Base-by-base conservation (phyloP, 2,888 invertebrate genomes). In the Cylindroiulus punctatus region DNA sequence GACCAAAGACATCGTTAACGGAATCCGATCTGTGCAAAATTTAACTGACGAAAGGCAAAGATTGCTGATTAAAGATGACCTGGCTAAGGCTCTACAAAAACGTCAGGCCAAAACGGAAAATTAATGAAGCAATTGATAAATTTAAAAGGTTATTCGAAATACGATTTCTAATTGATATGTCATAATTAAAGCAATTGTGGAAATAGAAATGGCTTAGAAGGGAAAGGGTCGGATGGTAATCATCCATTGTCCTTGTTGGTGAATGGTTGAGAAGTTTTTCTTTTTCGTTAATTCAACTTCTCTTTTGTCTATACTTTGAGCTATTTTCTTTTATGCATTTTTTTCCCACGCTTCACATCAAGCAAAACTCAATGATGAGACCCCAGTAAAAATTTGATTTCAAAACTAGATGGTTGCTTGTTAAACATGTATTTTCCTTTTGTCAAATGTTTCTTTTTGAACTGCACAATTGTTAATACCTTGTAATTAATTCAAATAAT, bases 1-100 rank as follows among this genome's bases (percentile, higher is more conserved):
- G 92, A 99, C 99, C 86, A 97, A 96, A 92, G 98, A 98, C 91
- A 98, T 99, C 90, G 98, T 99, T 87, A 98, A 98, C 91, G 97
- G 98, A 17, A 93, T 99, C 89, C 93, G 97, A 86, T 93, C 94
- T 82, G 95, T 96, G 88, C 95, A 96, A 90, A 95, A 96, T 12
- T 92, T 98, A 87, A 95, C 96, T 84, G 96, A 97, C 91, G 95
- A 95, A 89, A 93, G 94, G 88, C 95, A 95, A 90, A 96, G 96
- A 90, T 95, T 95, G 57, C 96, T 95, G 83, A 93, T 98, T 90
- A 95, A 95, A 90, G 95, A 95, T 91, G 96, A 97, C 91, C 92
- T 98, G 88, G 96, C 96, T 26, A 94, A 94, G 76, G 97, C 96
- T 87, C 93, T 96, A 89, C 94, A 96, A 90, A 95, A 95, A 90